Conservation (phyloP, 2,797 vertebrate genomes). For the Schizothorax lantsangensis region DNA sequence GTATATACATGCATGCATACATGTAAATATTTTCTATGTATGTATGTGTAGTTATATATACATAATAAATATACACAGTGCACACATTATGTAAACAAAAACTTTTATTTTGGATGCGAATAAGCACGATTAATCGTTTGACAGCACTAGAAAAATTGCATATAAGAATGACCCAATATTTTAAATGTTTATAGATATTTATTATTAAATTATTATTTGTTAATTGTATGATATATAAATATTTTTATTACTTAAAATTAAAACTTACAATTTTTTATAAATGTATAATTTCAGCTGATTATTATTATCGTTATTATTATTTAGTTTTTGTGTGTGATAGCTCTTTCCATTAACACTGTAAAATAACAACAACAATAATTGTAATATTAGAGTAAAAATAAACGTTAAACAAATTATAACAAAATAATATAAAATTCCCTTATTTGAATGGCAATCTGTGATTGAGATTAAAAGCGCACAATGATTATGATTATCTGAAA, state of each 20-base stretch:
- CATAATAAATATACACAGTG: too few relatives aligned
- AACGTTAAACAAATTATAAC: not conserved
- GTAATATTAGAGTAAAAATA: not conserved
- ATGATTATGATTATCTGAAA: not conserved
- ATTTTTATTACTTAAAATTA: not conserved
- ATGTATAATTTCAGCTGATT: not conserved
- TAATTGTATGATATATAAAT: not conserved
- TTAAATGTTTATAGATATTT: not conserved
- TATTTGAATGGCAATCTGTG: not conserved
- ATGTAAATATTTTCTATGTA: too few relatives aligned
- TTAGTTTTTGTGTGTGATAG: not conserved
- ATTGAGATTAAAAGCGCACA: conserved; percentile 13
- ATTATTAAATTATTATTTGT: not conserved
- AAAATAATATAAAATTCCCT: not conserved
- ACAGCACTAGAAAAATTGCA: not conserved
- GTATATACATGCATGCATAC: too few relatives aligned
- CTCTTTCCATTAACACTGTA: not conserved
- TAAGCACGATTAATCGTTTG: too few relatives aligned
- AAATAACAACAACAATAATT: not conserved
- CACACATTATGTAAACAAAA: too few relatives aligned
- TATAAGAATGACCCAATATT: not conserved
- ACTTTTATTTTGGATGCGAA: too few relatives aligned
- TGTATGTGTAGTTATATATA: too few relatives aligned
- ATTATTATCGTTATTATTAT: not conserved
- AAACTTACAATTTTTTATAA: not conserved